These are phyloP conservation scores for Cepphus grylle DNA, from an alignment of 2,113 vertebrate genomes.

Conservation along the genomic window DNA sequence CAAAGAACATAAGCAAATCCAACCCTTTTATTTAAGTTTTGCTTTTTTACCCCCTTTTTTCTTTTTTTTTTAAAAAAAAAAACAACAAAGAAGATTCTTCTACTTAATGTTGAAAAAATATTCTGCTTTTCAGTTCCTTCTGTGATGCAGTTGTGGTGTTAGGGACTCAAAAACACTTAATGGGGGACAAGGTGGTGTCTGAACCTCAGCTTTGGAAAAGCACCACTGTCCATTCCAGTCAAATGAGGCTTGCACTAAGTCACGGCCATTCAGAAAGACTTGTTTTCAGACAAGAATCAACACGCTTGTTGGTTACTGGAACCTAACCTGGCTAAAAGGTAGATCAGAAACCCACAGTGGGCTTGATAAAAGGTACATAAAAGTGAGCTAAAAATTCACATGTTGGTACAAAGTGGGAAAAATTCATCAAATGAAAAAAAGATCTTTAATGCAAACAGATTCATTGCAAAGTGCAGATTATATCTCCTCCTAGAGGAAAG, in stretches of 20 bases:
- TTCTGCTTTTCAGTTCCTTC: not conserved
- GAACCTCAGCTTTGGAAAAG: not conserved
- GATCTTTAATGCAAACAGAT: not conserved
- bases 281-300: not conserved
- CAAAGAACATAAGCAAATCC: conserved; percentile 32
- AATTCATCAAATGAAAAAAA: not conserved
- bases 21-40: conserved; percentile 36
- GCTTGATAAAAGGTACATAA: not conserved
- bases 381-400: not conserved
- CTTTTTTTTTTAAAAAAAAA: not conserved
- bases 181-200: not conserved
- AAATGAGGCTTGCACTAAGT: not conserved
- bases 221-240: not conserved
- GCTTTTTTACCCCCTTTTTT: not conserved
- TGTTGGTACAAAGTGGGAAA: not conserved
- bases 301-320: not conserved
- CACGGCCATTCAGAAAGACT: not conserved
- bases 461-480: not conserved
- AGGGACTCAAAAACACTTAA: not conserved
- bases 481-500: not conserved
- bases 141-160: not conserved
- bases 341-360: not conserved
- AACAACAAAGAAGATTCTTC: not conserved
- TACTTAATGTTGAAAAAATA: not conserved
- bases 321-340: not conserved